Percentiles rank a stretch among this genome's conserved stretches.
Evolutionary conservation across 2,113 vertebrate species (phyloP).

Genomic region (Nipponia nippon): DNA sequence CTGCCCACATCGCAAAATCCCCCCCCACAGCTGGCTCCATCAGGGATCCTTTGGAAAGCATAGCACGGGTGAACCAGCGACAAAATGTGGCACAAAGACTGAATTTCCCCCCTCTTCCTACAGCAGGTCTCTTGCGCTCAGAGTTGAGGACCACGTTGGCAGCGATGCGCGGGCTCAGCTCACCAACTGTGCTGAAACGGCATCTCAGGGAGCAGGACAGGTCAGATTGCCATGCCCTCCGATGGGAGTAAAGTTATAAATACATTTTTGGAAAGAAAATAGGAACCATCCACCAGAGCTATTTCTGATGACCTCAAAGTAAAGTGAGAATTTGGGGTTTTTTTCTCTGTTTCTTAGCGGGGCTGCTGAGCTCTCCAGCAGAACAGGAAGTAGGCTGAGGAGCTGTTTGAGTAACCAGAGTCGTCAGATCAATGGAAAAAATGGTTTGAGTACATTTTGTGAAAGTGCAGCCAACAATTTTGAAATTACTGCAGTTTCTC

Average conservation of each 20-base stretch:
- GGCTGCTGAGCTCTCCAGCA: conserved; percentile 25
- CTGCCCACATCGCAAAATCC: not conserved
- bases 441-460: conserved; percentile 44
- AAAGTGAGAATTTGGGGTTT: not conserved
- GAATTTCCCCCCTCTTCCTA: not conserved
- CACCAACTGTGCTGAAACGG: not conserved
- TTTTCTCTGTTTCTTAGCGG: not conserved
- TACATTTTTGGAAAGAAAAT: conserved; percentile 31
- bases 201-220: not conserved
- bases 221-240: not conserved
- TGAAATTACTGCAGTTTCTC: conserved; percentile 49
- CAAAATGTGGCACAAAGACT: not conserved
- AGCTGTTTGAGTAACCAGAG: conserved; percentile 42
- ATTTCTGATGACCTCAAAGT: conserved; percentile 18
- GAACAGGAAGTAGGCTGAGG: conserved; percentile 59
- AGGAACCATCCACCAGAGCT: not conserved
- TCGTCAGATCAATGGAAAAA: conserved; percentile 55
- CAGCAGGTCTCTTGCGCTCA: not conserved
- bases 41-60: not conserved
- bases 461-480: conserved; percentile 30
- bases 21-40: not conserved
- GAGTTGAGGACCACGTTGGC: not conserved
- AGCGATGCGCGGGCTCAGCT: not conserved
- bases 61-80: not conserved
- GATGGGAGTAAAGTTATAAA: not conserved